Evolutionary conservation across 2,888 invertebrate genomes (phyloP), one percentile per base, ranked within the genome.

Genomic region (Sinhomidia bicolor): DNA sequence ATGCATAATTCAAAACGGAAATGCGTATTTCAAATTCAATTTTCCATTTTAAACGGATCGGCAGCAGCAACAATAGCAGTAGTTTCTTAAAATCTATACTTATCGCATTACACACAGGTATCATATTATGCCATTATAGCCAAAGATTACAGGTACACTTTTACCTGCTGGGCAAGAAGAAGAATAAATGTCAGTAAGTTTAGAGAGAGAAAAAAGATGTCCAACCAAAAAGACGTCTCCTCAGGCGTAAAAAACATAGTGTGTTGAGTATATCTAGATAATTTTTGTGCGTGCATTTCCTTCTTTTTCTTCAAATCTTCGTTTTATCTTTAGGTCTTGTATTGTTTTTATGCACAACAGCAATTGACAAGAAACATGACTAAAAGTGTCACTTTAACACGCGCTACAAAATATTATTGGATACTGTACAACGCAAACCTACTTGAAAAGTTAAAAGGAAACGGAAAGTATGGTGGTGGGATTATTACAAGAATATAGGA

Each of bases 381-480:
- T 65, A 80, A 80, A 62, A 81, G 17, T 81, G 57, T 81, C 65
- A 47, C 60, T 65, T 80, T 23, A 60, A 36, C 81, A 83, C n/a
- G 36, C 36, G 36, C 36, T 36, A 36, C 36, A 9, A 10, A 14
- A 62, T 62, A 29, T 41, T 62, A 4, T 62, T 47, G 14, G 60
- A 36, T 36, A 79, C 65, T 68, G 82, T 32, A 41, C 10, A 60
- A 4, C 7, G 14, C 10, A 7, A 41, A 23, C 6, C 1, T 29
- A 29, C 29, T 74, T 41, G 0, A 20, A 41, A 74, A 62, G 14
- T 23, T 12, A 4, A 78, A n/a, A 78, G 7, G 78, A 29, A 76
- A 76, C 47, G 36, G 79, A 80, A 80, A 32, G 36, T 82, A 44
- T 32, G 36, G 71, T 9, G 36, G 1, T 14, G 20, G 3, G 17